Evolutionary conservation across 64 coral and sea anemone genomes (phyloP).

Genomic region (Stichodactyla mertensii): DNA sequence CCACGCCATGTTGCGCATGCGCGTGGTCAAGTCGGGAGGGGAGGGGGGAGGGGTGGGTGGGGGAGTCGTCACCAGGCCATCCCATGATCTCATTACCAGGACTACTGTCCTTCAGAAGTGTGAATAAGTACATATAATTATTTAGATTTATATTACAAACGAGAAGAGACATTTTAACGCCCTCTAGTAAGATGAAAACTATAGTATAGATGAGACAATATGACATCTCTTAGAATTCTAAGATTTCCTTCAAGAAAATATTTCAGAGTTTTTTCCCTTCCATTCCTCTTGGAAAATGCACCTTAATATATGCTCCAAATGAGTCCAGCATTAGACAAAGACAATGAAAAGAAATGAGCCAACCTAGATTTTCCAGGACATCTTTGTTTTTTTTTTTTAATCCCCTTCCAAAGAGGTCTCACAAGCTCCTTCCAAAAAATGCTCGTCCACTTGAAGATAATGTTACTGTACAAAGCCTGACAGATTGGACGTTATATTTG

Average conservation of each 20-base stretch:
- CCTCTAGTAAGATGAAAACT: slow-evolving; percentile 45
- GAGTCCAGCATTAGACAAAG: not conserved
- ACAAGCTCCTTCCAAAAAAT: not conserved
- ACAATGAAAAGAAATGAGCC: slow-evolving; percentile 1
- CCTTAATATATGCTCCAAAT: not conserved
- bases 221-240: slow-evolving; percentile 9
- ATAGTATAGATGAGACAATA: slow-evolving; percentile 55
- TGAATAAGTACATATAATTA: slow-evolving; percentile 99
- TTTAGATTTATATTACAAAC: slow-evolving; percentile 99
- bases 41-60: slow-evolving; percentile 1
- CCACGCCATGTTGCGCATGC: slow-evolving; percentile 2
- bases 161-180: slow-evolving; percentile 89
- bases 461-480: slow-evolving; percentile 17
- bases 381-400: not conserved
- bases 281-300: not conserved
- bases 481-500: slow-evolving; percentile 15
- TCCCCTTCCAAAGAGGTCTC: not conserved
- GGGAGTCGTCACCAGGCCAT: slow-evolving; percentile 22
- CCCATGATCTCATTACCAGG: slow-evolving; percentile 48
- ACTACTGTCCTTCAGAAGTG: slow-evolving; percentile 88
- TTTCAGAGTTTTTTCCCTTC: not conserved
- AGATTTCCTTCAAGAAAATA: not conserved
- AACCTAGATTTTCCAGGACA: slow-evolving; percentile 11
- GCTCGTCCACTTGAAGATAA: slow-evolving; percentile 6
- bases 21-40: slow-evolving; percentile 7